phyloP scores from a whole-genome alignment of 2,113 vertebrate genomes.

The Oenanthe melanoleuca region DNA sequence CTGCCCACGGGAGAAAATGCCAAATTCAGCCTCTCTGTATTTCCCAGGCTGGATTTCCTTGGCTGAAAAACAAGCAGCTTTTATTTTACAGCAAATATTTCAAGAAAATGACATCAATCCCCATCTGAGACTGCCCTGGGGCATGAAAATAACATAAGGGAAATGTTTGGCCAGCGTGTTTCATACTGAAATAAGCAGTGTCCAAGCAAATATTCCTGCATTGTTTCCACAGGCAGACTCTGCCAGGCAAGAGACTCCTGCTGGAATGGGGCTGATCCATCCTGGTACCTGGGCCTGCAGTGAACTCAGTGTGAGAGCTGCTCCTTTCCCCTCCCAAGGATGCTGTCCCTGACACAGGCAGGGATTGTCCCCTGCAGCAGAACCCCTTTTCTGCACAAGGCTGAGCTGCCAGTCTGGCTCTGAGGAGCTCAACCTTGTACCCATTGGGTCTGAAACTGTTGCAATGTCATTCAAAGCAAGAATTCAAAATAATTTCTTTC shows the following conservation, averaged over 20 bases:
- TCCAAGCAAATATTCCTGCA: constrained; percentile 18
- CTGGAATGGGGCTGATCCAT: not conserved
- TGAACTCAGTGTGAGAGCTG: not conserved
- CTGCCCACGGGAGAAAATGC: not conserved
- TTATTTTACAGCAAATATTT: constrained; percentile 59
- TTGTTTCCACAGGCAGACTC: not conserved
- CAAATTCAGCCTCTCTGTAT: not conserved
- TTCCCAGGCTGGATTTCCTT: constrained; percentile 6
- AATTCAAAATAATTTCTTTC: not conserved
- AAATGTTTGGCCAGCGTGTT: constrained; percentile 35
- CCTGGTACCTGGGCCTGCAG: not conserved
- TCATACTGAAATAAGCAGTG: constrained; percentile 22
- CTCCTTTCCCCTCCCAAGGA: not conserved
- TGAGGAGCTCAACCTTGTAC: not conserved
- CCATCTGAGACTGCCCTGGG: constrained; percentile 49
- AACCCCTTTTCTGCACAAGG: not conserved
- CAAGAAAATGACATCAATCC: constrained; percentile 48
- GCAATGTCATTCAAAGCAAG: not conserved
- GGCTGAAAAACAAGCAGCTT: constrained; percentile 41
- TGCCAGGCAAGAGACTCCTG: not conserved
- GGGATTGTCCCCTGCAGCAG: not conserved
- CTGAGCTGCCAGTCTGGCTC: not conserved
- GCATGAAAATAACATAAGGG: constrained; percentile 57
- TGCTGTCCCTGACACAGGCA: not conserved
- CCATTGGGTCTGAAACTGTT: not conserved